Conservation (phyloP, 2,888 invertebrate genomes). For the Torymus texanus region DNA sequence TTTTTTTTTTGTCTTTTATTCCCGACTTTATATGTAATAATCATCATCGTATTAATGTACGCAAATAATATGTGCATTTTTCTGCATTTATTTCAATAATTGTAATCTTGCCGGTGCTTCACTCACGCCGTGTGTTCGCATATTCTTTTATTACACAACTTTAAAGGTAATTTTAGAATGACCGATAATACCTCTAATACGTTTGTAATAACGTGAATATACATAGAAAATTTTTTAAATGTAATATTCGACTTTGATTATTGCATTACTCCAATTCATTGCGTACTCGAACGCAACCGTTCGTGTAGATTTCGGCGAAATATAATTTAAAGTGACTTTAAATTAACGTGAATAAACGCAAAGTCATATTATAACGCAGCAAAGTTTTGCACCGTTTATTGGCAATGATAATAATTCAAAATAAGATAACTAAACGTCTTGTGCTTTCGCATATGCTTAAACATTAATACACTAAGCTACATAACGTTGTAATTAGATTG, state of each 20-base stretch:
- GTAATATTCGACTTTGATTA: constrained; percentile 40
- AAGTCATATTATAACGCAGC: background rate
- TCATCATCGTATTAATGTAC: constrained; percentile 18
- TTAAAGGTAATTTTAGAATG: constrained; percentile 41
- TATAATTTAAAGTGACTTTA: background rate
- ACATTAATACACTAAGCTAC: background rate
- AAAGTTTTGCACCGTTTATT: too few relatives aligned
- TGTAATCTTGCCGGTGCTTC: constrained; percentile 56
- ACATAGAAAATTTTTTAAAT: constrained; percentile 28
- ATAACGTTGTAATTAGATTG: constrained; percentile 1
- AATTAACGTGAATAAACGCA: background rate
- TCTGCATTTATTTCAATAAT: background rate
- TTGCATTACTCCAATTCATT: constrained; percentile 27
- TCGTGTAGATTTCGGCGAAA: background rate
- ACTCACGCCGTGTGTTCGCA: constrained; percentile 24
- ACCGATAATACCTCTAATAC: constrained; percentile 43
- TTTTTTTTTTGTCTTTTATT: constrained; percentile 27
- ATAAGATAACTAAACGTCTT: constrained; percentile 1
- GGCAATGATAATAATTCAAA: too few relatives aligned
- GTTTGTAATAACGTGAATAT: constrained; percentile 33
- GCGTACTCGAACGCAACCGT: too few relatives aligned
- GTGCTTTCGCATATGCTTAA: constrained; percentile 9
- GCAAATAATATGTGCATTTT: constrained; percentile 12
- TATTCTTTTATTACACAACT: constrained; percentile 9
- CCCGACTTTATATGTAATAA: constrained; percentile 17